Conservation (phyloP, 2,888 invertebrate species). For the Dynastes grantii region DNA sequence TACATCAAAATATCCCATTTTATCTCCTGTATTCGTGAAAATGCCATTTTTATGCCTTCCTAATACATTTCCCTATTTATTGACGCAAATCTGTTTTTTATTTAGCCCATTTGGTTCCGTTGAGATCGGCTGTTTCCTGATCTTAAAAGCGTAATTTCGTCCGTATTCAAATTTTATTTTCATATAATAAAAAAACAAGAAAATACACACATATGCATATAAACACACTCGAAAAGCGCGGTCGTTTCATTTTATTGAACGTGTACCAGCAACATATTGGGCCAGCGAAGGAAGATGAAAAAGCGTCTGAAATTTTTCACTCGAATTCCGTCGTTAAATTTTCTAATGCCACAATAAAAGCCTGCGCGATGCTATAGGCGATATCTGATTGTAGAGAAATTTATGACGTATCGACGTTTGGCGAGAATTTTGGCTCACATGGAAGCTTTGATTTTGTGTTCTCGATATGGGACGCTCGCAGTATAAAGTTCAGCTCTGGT, state of each 20-base stretch:
- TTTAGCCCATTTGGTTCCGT: conserved; percentile 16
- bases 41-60: not conserved
- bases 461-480: not conserved
- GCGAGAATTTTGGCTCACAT: not conserved
- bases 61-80: conserved; percentile 9
- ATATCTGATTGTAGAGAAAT: conserved; percentile 45
- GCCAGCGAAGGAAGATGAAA: not conserved
- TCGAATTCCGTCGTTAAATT: conserved; percentile 35
- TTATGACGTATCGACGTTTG: conserved; percentile 46
- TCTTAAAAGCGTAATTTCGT: conserved; percentile 19
- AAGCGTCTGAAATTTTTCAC: not conserved
- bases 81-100: conserved; percentile 22
- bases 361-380: conserved; percentile 24
- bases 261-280: not conserved
- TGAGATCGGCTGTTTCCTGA: not conserved
- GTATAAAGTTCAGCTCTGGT: conserved; percentile 10
- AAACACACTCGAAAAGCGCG: not conserved
- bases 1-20: no score
- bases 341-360: conserved; percentile 41
- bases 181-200: conserved; percentile 19
- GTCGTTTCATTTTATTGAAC: conserved; percentile 16
- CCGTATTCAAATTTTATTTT: conserved; percentile 41
- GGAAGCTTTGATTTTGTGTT: conserved; percentile 28
- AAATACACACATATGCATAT: not conserved
- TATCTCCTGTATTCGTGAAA: not conserved